These are phyloP conservation scores for Zeugodacus cucurbitae DNA, from an alignment of 1,140 invertebrate genomes.

Conservation along the genomic window DNA sequence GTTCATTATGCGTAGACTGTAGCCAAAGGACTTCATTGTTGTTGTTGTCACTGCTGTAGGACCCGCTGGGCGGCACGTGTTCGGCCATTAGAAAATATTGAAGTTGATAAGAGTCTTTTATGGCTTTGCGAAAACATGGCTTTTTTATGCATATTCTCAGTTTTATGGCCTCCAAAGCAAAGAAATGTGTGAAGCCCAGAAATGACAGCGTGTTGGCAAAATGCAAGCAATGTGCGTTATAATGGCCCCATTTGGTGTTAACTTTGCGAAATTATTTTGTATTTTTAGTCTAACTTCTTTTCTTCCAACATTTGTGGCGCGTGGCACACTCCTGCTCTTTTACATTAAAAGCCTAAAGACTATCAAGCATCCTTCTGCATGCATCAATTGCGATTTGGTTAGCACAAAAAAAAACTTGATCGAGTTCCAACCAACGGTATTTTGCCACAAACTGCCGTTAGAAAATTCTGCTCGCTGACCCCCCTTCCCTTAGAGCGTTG, in stretches of 20 bases:
- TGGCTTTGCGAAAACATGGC: not conserved
- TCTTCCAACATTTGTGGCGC: not conserved
- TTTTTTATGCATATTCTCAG: not conserved
- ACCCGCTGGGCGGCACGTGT: not conserved
- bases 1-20: not conserved
- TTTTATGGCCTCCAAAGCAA: not conserved
- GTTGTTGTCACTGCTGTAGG: not conserved
- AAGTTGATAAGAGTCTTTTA: conserved; percentile 17
- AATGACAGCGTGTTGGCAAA: not conserved
- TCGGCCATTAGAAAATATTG: conserved; percentile 37
- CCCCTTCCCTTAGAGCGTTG: not conserved
- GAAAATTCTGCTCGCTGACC: not conserved
- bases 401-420: not conserved
- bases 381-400: not conserved
- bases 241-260: not conserved
- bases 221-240: not conserved
- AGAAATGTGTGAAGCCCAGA: not conserved
- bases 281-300: not conserved
- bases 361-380: not conserved
- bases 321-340: not conserved
- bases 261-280: not conserved
- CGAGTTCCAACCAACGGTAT: not conserved
- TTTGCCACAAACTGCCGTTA: not conserved
- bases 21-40: not conserved
- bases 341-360: not conserved